These are phyloP conservation scores for Aphodius granarius DNA, from an alignment of 2,888 invertebrate genomes.

Conservation along the genomic window DNA sequence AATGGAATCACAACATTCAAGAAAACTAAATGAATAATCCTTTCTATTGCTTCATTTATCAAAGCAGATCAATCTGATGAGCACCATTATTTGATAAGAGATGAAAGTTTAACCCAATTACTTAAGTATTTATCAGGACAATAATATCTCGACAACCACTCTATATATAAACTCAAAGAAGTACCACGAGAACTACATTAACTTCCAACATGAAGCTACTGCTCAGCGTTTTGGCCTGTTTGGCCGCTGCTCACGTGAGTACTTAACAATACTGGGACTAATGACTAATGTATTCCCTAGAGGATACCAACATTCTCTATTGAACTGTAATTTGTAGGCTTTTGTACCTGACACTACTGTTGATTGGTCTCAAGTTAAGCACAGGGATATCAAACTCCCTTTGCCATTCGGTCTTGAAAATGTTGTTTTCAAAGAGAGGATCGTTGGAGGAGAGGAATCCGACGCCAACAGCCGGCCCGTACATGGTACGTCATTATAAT, in stretches of 20 bases:
- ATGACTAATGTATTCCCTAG: no score
- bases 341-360: conserved; percentile 2
- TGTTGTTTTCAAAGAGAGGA: neutral
- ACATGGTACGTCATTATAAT: neutral
- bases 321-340: no score
- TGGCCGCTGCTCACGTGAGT: conserved; percentile 1
- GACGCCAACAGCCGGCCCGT: conserved; percentile 1
- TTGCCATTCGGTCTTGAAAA: conserved; percentile 5
- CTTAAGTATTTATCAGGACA: neutral
- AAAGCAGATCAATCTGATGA: neutral
- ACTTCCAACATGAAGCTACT: conserved; percentile 9
- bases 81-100: neutral
- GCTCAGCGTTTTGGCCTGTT: conserved; percentile 5
- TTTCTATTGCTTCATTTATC: neutral
- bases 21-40: no score
- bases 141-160: neutral
- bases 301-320: no score
- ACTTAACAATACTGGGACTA: no score
- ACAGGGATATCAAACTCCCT: neutral
- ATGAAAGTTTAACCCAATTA: neutral
- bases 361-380: conserved; percentile 17
- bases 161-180: neutral
- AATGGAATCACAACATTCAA: no score
- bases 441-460: conserved; percentile 10
- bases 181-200: neutral